phyloP scores from a whole-genome alignment of 2,113 vertebrate species.

The Bos indicus region DNA sequence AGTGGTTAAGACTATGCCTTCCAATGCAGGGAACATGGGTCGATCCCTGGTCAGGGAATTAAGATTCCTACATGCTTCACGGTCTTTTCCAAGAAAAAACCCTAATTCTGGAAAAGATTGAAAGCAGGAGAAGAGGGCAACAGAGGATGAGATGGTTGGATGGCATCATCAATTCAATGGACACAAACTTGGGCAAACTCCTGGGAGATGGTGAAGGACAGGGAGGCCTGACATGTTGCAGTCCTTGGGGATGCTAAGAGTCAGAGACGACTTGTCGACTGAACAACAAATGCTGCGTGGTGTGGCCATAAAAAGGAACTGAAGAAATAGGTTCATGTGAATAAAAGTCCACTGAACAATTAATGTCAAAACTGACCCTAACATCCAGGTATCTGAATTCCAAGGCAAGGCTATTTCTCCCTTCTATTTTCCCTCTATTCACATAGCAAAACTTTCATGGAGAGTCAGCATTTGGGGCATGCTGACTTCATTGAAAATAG shows the following conservation, averaged over 20 bases:
- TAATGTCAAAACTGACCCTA: background rate
- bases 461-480: background rate
- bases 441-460: background rate
- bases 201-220: background rate
- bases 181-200: background rate
- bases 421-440: background rate
- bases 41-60: background rate
- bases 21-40: background rate
- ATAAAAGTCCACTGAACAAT: background rate
- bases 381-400: background rate
- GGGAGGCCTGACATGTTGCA: background rate
- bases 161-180: background rate
- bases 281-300: background rate
- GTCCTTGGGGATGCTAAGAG: background rate
- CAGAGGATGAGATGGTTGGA: background rate
- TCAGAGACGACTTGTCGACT: background rate
- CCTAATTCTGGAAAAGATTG: background rate
- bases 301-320: background rate
- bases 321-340: background rate
- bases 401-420: background rate
- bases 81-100: background rate
- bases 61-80: background rate
- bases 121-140: background rate
- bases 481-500: conserved; percentile 19
- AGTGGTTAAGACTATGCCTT: background rate